Conservation (phyloP, 2,113 vertebrate genomes). For the Dipodomys spectabilis region DNA sequence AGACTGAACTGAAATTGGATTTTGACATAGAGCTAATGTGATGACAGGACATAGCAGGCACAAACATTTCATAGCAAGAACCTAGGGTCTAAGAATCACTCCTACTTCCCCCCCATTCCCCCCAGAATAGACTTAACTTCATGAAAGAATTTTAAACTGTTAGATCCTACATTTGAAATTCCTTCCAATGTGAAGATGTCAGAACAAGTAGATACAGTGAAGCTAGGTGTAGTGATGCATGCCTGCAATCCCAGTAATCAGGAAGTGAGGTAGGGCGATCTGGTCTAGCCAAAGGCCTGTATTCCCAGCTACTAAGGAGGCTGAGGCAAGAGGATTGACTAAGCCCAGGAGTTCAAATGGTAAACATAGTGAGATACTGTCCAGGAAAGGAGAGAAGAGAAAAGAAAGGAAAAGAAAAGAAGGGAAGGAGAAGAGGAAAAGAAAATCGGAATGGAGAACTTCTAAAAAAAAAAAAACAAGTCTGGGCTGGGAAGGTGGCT, state of each 20-base stretch:
- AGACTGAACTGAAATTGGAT: neutral
- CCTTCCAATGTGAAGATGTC: neutral
- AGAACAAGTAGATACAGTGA: neutral
- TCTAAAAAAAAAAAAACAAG: constrained; percentile 43
- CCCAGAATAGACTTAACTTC: neutral
- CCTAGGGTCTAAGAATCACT: neutral
- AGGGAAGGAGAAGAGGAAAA: neutral
- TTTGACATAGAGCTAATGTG: neutral
- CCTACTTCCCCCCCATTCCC: neutral
- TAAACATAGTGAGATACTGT: neutral
- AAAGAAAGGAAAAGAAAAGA: no score
- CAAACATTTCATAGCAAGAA: neutral
- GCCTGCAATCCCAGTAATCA: no score
- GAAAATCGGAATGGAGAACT: no score
- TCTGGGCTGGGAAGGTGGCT: no score
- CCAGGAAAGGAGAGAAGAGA: neutral
- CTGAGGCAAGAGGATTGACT: neutral
- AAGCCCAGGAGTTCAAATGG: neutral
- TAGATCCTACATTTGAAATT: neutral
- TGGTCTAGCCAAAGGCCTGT: no score
- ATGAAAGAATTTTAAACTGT: neutral
- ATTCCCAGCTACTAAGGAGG: neutral
- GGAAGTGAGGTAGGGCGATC: neutral
- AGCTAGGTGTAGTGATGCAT: no score
- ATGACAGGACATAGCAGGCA: neutral